Conservation (phyloP, 2,888 invertebrate genomes). For the Dinocampus coccinellae region DNA sequence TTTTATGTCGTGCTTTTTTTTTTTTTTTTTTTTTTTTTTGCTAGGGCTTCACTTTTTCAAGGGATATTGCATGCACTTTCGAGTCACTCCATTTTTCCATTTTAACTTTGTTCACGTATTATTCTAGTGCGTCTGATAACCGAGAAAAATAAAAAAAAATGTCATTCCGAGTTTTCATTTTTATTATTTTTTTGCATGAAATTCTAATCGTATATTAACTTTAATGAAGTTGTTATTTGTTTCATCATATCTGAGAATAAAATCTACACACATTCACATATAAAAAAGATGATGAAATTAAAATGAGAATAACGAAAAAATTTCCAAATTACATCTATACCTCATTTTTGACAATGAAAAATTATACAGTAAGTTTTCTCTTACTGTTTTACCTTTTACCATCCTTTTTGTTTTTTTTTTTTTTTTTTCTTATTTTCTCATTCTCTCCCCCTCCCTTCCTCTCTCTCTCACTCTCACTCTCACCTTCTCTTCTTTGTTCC, state of each 20-base stretch:
- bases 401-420: background rate
- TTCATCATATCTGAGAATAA: background rate
- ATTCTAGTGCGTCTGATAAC: background rate
- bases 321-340: background rate
- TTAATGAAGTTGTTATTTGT: background rate
- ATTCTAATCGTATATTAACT: background rate
- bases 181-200: background rate
- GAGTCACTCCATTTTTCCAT: background rate
- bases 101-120: conserved; percentile 4
- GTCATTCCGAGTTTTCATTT: background rate
- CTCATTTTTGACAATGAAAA: background rate
- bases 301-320: too few relatives aligned
- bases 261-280: background rate
- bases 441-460: background rate
- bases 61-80: background rate
- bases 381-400: too few relatives aligned
- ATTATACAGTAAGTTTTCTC: background rate
- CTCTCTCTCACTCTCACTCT: background rate
- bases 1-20: background rate
- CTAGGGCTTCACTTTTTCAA: background rate
- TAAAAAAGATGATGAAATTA: too few relatives aligned
- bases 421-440: background rate
- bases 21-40: background rate
- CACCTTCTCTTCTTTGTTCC: background rate
- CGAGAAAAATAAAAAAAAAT: background rate